Evolutionary conservation across 2,888 invertebrate species (phyloP).

Genomic region (Agrotis clavis): DNA sequence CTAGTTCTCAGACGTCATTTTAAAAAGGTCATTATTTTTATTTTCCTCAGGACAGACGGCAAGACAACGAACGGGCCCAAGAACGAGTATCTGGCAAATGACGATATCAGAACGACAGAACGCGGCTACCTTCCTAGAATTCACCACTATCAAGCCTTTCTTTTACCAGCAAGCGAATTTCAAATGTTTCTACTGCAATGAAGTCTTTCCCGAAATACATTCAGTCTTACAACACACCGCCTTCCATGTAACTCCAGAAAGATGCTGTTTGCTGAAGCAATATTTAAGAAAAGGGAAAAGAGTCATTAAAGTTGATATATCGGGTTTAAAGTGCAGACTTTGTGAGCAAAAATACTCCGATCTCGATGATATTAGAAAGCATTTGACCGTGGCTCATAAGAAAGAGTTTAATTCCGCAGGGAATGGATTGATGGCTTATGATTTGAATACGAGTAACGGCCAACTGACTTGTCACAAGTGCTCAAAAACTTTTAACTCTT

Average conservation of each 20-base stretch:
- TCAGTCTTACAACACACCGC: slow-evolving; percentile 80
- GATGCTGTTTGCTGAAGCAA: slow-evolving; percentile 79
- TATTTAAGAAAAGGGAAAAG: slow-evolving; percentile 85
- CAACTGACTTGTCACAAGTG: slow-evolving; percentile 84
- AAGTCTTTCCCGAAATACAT: slow-evolving; percentile 84
- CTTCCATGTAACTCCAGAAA: slow-evolving; percentile 78
- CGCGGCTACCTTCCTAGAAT: slow-evolving; percentile 85
- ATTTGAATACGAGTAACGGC: slow-evolving; percentile 79
- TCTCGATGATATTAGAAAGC: slow-evolving; percentile 82
- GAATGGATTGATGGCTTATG: slow-evolving; percentile 85
- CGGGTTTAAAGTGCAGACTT: slow-evolving; percentile 81
- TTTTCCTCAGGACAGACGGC: slow-evolving; percentile 68
- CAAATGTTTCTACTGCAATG: slow-evolving; percentile 87
- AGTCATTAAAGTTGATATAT: slow-evolving; percentile 87
- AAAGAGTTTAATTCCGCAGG: slow-evolving; percentile 87
- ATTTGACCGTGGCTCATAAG: slow-evolving; percentile 78
- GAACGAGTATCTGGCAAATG: slow-evolving; percentile 88
- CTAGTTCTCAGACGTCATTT: slow-evolving; percentile 39
- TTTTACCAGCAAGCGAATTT: slow-evolving; percentile 87
- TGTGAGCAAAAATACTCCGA: slow-evolving; percentile 84
- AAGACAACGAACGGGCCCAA: slow-evolving; percentile 74
- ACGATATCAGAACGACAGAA: slow-evolving; percentile 86
- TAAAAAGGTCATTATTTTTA: slow-evolving; percentile 64
- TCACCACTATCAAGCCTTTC: slow-evolving; percentile 84
- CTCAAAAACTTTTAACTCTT: slow-evolving; percentile 83